These are phyloP conservation scores for Flabesymbios commensalis DNA, from an alignment of 2,888 invertebrate genomes.

Conservation along the genomic window DNA sequence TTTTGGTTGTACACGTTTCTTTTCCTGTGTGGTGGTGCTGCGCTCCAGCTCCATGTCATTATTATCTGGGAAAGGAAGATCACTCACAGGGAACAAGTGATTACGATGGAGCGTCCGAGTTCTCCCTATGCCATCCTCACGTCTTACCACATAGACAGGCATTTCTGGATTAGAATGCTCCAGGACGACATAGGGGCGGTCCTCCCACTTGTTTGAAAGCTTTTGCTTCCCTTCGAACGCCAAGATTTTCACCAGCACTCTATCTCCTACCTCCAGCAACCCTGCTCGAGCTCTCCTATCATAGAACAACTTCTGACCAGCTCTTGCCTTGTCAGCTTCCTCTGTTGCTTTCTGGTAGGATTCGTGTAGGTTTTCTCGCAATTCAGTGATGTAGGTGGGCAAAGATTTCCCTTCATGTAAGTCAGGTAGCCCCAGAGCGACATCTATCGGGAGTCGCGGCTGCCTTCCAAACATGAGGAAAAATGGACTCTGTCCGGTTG, in stretches of 20 bases:
- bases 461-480: conserved; percentile 16
- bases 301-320: not conserved
- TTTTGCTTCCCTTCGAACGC: not conserved
- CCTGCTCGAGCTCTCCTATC: not conserved
- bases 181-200: no score
- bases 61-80: no score
- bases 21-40: no score
- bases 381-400: not conserved
- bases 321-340: not conserved
- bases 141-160: not conserved
- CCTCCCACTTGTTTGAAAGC: not conserved
- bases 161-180: not conserved
- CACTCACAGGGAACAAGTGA: not conserved
- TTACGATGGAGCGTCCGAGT: not conserved
- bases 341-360: conserved; percentile 3
- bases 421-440: not conserved
- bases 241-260: not conserved
- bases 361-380: not conserved
- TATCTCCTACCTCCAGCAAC: conserved; percentile 14
- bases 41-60: no score
- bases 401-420: not conserved
- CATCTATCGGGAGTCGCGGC: conserved; percentile 11
- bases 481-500: conserved; percentile 10
- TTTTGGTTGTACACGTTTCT: no score
- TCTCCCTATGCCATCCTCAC: not conserved